phyloP scores from a whole-genome alignment of 2,113 vertebrate genomes.

The Sorex fumeus region DNA sequence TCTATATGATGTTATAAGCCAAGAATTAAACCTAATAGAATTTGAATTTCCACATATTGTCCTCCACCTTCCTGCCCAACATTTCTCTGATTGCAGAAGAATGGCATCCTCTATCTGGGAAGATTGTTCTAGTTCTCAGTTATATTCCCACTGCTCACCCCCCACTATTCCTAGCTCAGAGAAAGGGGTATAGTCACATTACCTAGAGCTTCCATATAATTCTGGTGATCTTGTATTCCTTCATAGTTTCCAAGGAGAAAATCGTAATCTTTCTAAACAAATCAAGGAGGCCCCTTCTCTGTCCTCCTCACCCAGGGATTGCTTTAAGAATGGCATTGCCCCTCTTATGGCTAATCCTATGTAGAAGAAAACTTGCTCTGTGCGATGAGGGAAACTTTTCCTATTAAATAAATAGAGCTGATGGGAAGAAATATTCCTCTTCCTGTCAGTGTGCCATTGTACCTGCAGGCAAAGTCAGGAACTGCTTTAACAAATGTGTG shows the following conservation, averaged over 20 bases:
- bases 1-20: background rate
- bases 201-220: background rate
- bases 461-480: background rate
- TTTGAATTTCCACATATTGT: background rate
- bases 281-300: background rate
- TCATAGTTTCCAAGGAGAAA: background rate
- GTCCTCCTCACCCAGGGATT: background rate
- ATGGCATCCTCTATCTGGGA: background rate
- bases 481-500: background rate
- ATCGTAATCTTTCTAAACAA: background rate
- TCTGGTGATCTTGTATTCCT: background rate
- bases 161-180: background rate
- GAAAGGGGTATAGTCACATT: background rate
- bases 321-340: background rate
- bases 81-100: background rate
- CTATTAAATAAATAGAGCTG: background rate
- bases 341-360: background rate
- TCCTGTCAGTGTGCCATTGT: background rate
- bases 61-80: rapidly evolving
- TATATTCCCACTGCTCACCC: background rate
- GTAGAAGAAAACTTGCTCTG: background rate
- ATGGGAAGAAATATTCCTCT: background rate
- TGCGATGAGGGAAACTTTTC: background rate
- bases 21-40: background rate
- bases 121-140: background rate